These are phyloP conservation scores for Pseudopipra pipra DNA, from an alignment of 2,113 vertebrate species.

Conservation along the genomic window DNA sequence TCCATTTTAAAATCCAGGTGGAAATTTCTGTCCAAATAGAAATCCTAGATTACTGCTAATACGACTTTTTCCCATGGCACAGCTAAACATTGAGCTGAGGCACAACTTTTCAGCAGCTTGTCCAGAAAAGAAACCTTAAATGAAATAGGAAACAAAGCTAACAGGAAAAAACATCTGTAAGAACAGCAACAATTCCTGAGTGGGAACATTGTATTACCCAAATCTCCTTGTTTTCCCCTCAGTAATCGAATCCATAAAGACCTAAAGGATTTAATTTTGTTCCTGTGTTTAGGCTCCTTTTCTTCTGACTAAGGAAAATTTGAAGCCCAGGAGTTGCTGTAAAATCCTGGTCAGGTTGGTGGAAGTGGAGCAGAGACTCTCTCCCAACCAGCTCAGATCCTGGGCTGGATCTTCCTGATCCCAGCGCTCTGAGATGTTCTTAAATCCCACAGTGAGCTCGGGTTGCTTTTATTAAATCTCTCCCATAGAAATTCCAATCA, in stretches of 20 bases:
- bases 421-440: background rate
- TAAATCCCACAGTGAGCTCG: background rate
- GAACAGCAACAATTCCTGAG: background rate
- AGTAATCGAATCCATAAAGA: background rate
- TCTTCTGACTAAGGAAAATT: background rate
- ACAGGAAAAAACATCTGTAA: background rate
- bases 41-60: background rate
- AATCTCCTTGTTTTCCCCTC: background rate
- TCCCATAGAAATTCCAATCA: background rate
- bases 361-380: background rate
- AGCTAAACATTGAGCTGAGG: accelerated
- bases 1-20: background rate
- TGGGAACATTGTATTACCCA: background rate
- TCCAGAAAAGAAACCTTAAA: background rate
- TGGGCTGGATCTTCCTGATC: background rate
- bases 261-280: background rate
- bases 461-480: background rate
- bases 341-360: background rate
- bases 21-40: background rate
- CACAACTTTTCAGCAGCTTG: background rate
- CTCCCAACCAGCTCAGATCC: background rate
- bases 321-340: background rate
- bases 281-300: background rate
- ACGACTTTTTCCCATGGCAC: background rate
- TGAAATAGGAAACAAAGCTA: background rate